Conservation (phyloP, 2,888 invertebrate species). For the Eubasilissa splendida region DNA sequence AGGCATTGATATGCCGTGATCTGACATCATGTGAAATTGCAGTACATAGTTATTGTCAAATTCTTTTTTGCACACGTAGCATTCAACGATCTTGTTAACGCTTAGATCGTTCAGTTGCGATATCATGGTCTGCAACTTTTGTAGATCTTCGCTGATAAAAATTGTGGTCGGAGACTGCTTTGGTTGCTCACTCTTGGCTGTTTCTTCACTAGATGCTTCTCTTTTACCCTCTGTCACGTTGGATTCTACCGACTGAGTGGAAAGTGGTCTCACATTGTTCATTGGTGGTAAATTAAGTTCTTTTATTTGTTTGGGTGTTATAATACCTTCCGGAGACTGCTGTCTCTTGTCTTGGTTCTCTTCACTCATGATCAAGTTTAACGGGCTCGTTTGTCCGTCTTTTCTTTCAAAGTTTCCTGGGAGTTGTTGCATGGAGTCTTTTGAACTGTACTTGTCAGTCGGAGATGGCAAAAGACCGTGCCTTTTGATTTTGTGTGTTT, state of each 20-base stretch:
- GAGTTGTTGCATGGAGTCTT: constrained; percentile 56
- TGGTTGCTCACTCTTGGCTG: constrained; percentile 59
- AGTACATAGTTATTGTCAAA: constrained; percentile 82
- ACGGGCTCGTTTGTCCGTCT: constrained; percentile 81
- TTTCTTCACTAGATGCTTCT: constrained; percentile 61
- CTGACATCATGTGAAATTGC: constrained; percentile 79
- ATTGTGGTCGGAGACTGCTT: constrained; percentile 64
- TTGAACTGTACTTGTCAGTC: constrained; percentile 64
- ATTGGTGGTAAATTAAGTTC: constrained; percentile 70
- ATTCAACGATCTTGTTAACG: constrained; percentile 73
- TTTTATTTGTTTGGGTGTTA: constrained; percentile 64
- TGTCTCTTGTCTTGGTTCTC: constrained; percentile 59
- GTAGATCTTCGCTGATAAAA: constrained; percentile 87
- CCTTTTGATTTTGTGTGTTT: constrained; percentile 93
- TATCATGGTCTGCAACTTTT: constrained; percentile 93
- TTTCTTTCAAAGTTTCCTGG: constrained; percentile 61
- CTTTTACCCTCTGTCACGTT: constrained; percentile 62
- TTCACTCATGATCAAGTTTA: constrained; percentile 81
- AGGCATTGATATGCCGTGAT: constrained; percentile 74
- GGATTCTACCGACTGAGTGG: constrained; percentile 60
- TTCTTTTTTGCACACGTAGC: constrained; percentile 81
- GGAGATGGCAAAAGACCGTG: constrained; percentile 81
- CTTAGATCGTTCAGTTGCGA: constrained; percentile 88
- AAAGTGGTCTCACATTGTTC: constrained; percentile 70
- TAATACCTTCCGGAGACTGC: constrained; percentile 49